A percentile compares a stretch with the other conserved stretches of the same genome.
Conservation (phyloP, 1,140 invertebrate species). For the Limonius californicus region DNA sequence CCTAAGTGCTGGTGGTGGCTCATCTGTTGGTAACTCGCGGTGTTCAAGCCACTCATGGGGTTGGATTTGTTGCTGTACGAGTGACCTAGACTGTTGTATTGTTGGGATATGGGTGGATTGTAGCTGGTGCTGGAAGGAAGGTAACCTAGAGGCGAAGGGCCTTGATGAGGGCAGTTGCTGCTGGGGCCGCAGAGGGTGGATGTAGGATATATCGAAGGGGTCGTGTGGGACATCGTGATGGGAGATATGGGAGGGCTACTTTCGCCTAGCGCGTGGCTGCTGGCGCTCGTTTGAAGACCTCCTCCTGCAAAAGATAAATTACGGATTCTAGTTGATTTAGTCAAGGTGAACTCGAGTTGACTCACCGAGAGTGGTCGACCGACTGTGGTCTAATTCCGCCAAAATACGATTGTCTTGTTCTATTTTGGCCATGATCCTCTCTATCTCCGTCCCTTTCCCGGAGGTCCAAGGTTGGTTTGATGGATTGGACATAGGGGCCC, state of each 20-base stretch:
- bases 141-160: slow-evolving; percentile 42
- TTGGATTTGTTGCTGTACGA: slow-evolving; percentile 55
- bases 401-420: slow-evolving; percentile 84
- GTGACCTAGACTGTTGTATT: slow-evolving; percentile 52
- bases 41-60: slow-evolving; percentile 31
- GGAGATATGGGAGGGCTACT: slow-evolving; percentile 56
- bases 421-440: slow-evolving; percentile 91
- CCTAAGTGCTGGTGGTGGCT: slow-evolving; percentile 50
- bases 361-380: slow-evolving; percentile 52
- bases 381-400: slow-evolving; percentile 82
- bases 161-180: slow-evolving; percentile 56
- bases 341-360: slow-evolving; percentile 17
- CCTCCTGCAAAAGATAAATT: not conserved
- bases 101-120: slow-evolving; percentile 46
- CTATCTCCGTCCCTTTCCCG: slow-evolving; percentile 75
- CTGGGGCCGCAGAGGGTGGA: slow-evolving; percentile 54
- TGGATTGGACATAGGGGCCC: not conserved
- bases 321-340: not conserved
- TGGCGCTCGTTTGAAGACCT: slow-evolving; percentile 55
- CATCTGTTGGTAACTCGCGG: slow-evolving; percentile 32
- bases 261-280: slow-evolving; percentile 56
- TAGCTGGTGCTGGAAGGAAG: slow-evolving; percentile 49
- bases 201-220: slow-evolving; percentile 47
- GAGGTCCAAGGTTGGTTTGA: not conserved
- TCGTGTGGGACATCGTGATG: slow-evolving; percentile 53